These are phyloP conservation scores for Apamea crenata DNA, from an alignment of 2,888 invertebrate species.

Conservation along the genomic window DNA sequence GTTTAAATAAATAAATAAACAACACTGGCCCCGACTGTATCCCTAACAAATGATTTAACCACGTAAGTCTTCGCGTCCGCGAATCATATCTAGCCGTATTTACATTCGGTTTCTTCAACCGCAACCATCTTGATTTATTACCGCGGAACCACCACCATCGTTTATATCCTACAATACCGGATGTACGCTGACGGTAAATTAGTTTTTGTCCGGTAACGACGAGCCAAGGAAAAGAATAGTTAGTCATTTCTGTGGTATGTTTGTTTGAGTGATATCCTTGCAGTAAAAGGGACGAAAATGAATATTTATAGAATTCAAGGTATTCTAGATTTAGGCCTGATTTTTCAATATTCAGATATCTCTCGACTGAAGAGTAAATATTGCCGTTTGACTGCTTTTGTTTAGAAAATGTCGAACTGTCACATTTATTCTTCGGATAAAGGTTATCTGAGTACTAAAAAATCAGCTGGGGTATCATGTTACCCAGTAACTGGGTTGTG, in stretches of 20 bases:
- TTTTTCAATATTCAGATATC: neutral
- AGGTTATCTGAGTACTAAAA: too few relatives aligned
- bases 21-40: slow-evolving; percentile 37
- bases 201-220: slow-evolving; percentile 50
- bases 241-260: slow-evolving; percentile 17
- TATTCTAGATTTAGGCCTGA: neutral
- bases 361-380: too few relatives aligned
- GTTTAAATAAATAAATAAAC: neutral
- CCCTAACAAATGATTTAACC: slow-evolving; percentile 59
- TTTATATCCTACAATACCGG: slow-evolving; percentile 55
- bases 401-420: too few relatives aligned
- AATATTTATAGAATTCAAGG: slow-evolving; percentile 1
- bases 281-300: neutral
- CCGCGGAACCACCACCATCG: slow-evolving; percentile 38
- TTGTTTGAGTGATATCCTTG: slow-evolving; percentile 13
- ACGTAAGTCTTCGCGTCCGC: slow-evolving; percentile 62
- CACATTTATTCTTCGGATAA: too few relatives aligned
- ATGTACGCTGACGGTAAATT: slow-evolving; percentile 40
- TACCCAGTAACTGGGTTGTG: too few relatives aligned
- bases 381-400: too few relatives aligned
- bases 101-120: slow-evolving; percentile 67
- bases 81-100: slow-evolving; percentile 67
- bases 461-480: too few relatives aligned
- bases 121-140: slow-evolving; percentile 61
- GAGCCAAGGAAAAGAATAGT: slow-evolving; percentile 20